phyloP scores from a whole-genome alignment of 37 sponge, comb jelly and placozoan genomes.

The Theonella swinhoei region DNA sequence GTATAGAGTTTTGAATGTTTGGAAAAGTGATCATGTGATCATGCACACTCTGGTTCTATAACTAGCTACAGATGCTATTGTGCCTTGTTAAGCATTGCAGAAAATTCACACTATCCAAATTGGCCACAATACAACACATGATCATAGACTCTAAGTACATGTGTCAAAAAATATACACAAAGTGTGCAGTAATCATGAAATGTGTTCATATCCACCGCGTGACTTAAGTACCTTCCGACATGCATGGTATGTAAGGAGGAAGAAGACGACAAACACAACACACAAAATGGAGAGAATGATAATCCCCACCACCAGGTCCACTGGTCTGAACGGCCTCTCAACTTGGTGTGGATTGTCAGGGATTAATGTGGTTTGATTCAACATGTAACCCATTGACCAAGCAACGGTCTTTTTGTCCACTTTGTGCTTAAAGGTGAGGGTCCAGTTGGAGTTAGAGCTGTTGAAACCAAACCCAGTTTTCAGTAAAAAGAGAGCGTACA shows the following conservation, averaged over 20 bases:
- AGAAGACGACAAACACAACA: conserved; percentile 63
- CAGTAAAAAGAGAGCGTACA: conserved; percentile 27
- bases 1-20: no score
- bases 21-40: no score
- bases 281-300: conserved; percentile 55
- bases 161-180: no score
- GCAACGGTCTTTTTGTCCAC: conserved; percentile 22
- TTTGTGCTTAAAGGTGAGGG: conserved; percentile 17
- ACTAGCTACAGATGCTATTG: no score
- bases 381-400: conserved; percentile 76
- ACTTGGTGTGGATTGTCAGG: not conserved
- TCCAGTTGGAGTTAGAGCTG: conserved; percentile 28
- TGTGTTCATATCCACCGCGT: conserved; percentile 45
- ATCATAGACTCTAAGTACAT: no score
- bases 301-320: conserved; percentile 68
- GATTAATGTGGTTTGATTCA: conserved; percentile 28
- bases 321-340: conserved; percentile 14
- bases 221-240: conserved; percentile 31
- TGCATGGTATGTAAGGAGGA: conserved; percentile 54
- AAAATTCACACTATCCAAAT: no score
- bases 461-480: conserved; percentile 51
- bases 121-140: no score
- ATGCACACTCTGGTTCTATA: no score
- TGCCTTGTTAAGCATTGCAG: no score
- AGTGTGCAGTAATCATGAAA: no score